A percentile compares a stretch with the other conserved stretches of the same genome.
Conservation (phyloP, 53 echinoderm and acorn worm genomes). For the Apostichopus leukothele region DNA sequence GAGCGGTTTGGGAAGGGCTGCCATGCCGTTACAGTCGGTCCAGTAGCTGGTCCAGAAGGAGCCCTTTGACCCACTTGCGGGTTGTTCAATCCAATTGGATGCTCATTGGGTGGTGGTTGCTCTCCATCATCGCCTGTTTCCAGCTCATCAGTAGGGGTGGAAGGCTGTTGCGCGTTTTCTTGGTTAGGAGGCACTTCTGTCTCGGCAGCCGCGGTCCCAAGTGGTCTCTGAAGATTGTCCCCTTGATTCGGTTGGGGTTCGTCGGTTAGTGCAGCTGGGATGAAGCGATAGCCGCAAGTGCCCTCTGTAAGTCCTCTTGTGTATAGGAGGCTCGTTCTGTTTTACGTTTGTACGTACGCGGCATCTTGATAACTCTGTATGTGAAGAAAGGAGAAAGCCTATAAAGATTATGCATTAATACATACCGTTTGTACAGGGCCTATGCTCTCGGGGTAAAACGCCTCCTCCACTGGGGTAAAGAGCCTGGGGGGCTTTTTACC, state of each 20-base stretch:
- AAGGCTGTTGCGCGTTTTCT: constrained; percentile 12
- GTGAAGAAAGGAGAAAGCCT: background rate
- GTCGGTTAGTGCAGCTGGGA: constrained; percentile 42
- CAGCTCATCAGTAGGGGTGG: constrained; percentile 30
- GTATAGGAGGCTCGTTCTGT: constrained; percentile 11
- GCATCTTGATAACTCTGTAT: constrained; percentile 21
- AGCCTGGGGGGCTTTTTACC: constrained; percentile 43
- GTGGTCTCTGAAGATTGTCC: background rate
- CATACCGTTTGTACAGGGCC: background rate
- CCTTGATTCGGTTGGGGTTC: constrained; percentile 38
- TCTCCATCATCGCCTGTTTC: background rate
- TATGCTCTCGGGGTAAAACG: constrained; percentile 15
- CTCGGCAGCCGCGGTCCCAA: background rate
- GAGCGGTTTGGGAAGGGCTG: constrained; percentile 20
- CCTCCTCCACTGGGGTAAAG: constrained; percentile 45
- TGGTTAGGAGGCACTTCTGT: constrained; percentile 12
- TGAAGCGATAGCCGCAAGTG: background rate
- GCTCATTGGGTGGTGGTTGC: constrained; percentile 30
- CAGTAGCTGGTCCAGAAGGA: too few species aligned
- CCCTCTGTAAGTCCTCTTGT: background rate
- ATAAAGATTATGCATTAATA: background rate
- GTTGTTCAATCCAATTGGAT: constrained; percentile 24
- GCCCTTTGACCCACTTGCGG: constrained; percentile 16
- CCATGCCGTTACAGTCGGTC: background rate
- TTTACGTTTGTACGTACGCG: constrained; percentile 38